phyloP scores from a whole-genome alignment of 2,113 vertebrate genomes.

The Lathamus discolor region DNA sequence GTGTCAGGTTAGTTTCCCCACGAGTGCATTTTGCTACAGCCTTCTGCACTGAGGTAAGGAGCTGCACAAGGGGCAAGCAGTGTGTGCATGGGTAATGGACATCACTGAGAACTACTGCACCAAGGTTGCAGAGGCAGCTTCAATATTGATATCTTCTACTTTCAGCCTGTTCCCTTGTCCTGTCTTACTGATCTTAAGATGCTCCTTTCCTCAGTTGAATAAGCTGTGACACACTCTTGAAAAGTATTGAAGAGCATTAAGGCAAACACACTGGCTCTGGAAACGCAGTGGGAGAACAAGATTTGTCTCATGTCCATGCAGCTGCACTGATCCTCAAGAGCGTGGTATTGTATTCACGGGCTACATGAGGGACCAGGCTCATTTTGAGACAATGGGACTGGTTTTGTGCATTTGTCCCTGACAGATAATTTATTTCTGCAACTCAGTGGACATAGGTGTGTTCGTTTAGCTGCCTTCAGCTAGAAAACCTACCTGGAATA shows the following conservation, averaged over 20 bases:
- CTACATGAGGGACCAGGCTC: accelerated
- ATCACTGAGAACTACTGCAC: not conserved
- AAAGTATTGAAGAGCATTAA: not conserved
- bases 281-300: not conserved
- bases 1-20: not conserved
- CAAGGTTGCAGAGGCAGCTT: not conserved
- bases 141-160: accelerated
- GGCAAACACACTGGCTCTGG: not conserved
- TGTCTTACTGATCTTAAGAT: not conserved
- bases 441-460: accelerated
- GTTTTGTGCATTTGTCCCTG: not conserved
- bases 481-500: not conserved
- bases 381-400: not conserved
- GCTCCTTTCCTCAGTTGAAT: not conserved
- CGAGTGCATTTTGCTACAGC: accelerated
- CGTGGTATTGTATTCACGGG: accelerated
- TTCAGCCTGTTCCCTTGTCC: not conserved
- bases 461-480: not conserved
- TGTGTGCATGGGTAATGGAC: accelerated
- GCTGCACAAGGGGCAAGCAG: not conserved
- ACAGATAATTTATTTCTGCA: not conserved
- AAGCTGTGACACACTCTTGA: not conserved
- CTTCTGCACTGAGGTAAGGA: not conserved
- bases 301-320: accelerated
- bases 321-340: not conserved